A percentile compares a stretch with the other conserved stretches of the same genome.
Conservation (phyloP, 2,113 vertebrate species). For the Macquaria australasica region DNA sequence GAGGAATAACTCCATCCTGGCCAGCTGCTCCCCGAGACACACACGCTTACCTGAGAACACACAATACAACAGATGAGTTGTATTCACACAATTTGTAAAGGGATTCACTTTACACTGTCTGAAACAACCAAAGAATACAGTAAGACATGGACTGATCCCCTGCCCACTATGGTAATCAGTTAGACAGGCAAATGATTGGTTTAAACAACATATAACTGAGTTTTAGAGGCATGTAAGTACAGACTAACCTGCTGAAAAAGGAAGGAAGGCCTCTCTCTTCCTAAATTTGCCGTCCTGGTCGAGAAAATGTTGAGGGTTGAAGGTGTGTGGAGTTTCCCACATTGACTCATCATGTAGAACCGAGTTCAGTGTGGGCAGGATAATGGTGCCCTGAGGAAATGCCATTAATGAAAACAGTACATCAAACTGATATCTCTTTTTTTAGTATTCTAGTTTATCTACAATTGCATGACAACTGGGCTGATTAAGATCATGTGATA, state of each 20-base stretch:
- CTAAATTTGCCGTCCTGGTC: slow-evolving; percentile 87
- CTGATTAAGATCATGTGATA: no score
- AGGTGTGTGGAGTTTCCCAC: slow-evolving; percentile 88
- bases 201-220: background rate
- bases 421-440: background rate
- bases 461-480: background rate
- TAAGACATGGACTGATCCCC: background rate
- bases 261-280: slow-evolving; percentile 88
- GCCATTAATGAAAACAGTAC: background rate
- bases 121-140: background rate
- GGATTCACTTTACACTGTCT: background rate
- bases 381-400: slow-evolving; percentile 79
- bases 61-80: background rate
- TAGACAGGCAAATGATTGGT: background rate
- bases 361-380: slow-evolving; percentile 84
- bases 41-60: slow-evolving; percentile 82
- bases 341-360: slow-evolving; percentile 84
- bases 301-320: slow-evolving; percentile 91
- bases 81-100: no score
- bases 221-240: background rate
- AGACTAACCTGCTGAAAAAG: slow-evolving; percentile 89
- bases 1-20: slow-evolving; percentile 88
- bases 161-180: background rate
- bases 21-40: slow-evolving; percentile 87
- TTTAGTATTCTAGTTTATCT: background rate